Evolutionary conservation across 2,797 vertebrate species (phyloP).

Genomic region (Oreochromis grahami): DNA sequence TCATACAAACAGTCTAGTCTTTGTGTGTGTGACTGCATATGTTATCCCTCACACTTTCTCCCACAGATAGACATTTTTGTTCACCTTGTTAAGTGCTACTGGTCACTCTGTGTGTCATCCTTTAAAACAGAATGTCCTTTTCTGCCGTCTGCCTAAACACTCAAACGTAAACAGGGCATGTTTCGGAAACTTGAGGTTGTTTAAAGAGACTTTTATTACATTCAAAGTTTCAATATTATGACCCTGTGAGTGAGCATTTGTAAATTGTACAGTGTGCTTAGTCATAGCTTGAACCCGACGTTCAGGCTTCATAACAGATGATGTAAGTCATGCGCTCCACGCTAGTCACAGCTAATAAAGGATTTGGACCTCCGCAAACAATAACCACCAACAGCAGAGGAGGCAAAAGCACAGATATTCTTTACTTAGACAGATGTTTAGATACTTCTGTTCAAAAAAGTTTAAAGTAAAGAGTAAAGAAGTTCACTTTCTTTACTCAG

Average conservation of each 20-base stretch:
- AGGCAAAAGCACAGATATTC: not conserved
- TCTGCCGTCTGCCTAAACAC: not conserved
- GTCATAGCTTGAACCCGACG: conserved; percentile 1
- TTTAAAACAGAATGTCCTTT: conserved; percentile 23
- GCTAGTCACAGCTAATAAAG: conserved; percentile 49
- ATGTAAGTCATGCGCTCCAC: conserved; percentile 41
- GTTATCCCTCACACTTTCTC: conserved; percentile 32
- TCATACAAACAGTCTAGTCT: conserved; percentile 58
- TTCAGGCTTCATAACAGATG: conserved; percentile 47
- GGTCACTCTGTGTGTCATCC: conserved; percentile 40
- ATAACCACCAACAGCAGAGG: conserved; percentile 12
- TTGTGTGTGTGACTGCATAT: conserved; percentile 43
- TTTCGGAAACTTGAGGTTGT: conserved; percentile 19
- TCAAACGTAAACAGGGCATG: not conserved
- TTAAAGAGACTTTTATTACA: conserved; percentile 22
- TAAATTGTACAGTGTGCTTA: conserved; percentile 42
- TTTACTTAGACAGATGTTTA: not conserved
- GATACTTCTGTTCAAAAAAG: not conserved
- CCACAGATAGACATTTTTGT: conserved; percentile 29
- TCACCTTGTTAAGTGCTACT: conserved; percentile 14
- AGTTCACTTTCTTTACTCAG: not conserved
- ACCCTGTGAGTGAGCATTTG: not conserved
- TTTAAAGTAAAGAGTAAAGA: not conserved
- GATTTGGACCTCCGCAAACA: conserved; percentile 5
- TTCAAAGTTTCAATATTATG: conserved; percentile 39